Base-by-base conservation (phyloP, 2,797 vertebrate genomes). In the Eurystomus glaucurus region DNA sequence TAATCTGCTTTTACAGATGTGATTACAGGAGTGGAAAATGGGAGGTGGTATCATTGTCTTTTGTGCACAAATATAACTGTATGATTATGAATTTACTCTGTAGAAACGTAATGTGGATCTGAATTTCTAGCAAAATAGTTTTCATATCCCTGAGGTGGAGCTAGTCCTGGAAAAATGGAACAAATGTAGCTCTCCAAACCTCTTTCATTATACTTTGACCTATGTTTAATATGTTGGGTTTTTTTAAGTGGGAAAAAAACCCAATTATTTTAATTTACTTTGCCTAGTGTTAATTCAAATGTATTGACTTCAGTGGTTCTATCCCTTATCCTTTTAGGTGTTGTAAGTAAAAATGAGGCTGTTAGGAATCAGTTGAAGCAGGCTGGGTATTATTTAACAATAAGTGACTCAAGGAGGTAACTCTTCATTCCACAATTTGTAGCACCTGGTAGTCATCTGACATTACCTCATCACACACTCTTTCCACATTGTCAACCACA, bases 401-500 rank as follows among this genome's bases (percentile, higher is more conserved):
- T 28, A 78, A 93, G 75, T 50, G 12, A 2, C 31, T 74, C 65
- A 92, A 90, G 66, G 23, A 65, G 29, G 6, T 54, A 78, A 90
- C 18, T 39, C 7, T 74, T 88, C 15, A 43, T 88, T 75, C 65
- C 8, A 7, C 57, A 76, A 88, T 88, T 71, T 3, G 1, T 43
- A 78, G 16, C 61, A 81, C 37, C 29, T 75, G 33, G 21, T 61
- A 90, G 76, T 71, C 31, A 19, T 88, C 50, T 83, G 52, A 90
- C 41, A 68, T 85, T 68, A 81, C 45, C 51, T 83, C 80, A 68
- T 86, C 79, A 31, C 14, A 14, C 70, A 15, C 2, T 57, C 41
- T 75, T 90, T 90, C 65, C 16, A n/a, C 28, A 31, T 71, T n/a
- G 51, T 82, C 85, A 92, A 75, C 14, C 21, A 71, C 17, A 81